Percentiles rank a stretch among this genome's conserved stretches.
These are phyloP conservation scores for Chrysolina haemoptera DNA, from an alignment of 2,888 invertebrate genomes.

Conservation along the genomic window DNA sequence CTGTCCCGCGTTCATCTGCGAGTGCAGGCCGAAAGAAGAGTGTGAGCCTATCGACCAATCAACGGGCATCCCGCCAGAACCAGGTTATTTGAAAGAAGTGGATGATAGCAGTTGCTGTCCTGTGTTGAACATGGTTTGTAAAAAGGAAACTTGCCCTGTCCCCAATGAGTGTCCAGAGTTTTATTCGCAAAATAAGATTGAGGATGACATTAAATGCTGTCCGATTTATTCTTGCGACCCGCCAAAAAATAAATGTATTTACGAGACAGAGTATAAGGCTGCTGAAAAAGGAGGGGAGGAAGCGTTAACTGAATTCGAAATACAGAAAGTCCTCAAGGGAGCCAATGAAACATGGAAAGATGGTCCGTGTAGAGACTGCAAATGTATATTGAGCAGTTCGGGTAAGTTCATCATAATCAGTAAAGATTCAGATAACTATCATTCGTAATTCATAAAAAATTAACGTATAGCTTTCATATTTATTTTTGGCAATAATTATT, in stretches of 20 bases:
- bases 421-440: neutral
- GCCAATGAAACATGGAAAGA: slow-evolving; percentile 79
- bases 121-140: slow-evolving; percentile 74
- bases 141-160: slow-evolving; percentile 76
- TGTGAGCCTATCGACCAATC: slow-evolving; percentile 74
- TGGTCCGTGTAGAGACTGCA: slow-evolving; percentile 80
- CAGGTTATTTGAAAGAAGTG: slow-evolving; percentile 70
- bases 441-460: no score
- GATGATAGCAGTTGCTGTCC: slow-evolving; percentile 83
- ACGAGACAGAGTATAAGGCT: slow-evolving; percentile 73
- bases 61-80: slow-evolving; percentile 70
- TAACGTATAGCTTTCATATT: no score
- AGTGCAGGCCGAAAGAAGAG: slow-evolving; percentile 81
- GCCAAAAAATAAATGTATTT: slow-evolving; percentile 78
- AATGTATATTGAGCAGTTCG: slow-evolving; percentile 69
- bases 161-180: slow-evolving; percentile 75
- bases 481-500: no score
- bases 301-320: slow-evolving; percentile 63
- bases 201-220: slow-evolving; percentile 74
- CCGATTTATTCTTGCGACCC: slow-evolving; percentile 77
- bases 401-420: slow-evolving; percentile 47
- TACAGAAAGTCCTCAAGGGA: slow-evolving; percentile 73
- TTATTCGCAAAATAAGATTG: slow-evolving; percentile 69
- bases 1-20: slow-evolving; percentile 83
- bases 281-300: slow-evolving; percentile 74